A percentile compares a stretch with the other conserved stretches of the same genome.
Conservation (phyloP, 1,140 invertebrate genomes). For the Dreissena rostriformis region DNA sequence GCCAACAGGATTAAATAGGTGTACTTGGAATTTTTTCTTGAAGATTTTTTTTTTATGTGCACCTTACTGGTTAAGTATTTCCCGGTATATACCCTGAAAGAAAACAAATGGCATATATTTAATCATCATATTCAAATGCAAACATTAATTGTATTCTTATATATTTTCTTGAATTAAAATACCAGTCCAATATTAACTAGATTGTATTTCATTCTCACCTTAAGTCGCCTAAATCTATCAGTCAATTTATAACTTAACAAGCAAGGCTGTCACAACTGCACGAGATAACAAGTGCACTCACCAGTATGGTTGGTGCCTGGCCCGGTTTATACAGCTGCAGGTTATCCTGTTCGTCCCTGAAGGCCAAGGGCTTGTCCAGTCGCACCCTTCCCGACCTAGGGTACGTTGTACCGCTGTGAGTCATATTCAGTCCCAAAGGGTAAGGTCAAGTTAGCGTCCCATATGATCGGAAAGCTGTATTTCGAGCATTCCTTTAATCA, state of each 20-base stretch:
- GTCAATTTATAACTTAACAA: background rate
- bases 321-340: slow-evolving; percentile 30
- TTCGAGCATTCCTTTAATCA: too few relatives aligned
- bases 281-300: background rate
- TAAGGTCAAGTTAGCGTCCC: too few relatives aligned
- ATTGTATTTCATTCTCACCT: background rate
- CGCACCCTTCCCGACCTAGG: background rate
- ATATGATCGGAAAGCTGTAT: too few relatives aligned
- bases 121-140: background rate
- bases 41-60: too few relatives aligned
- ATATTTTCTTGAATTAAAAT: background rate
- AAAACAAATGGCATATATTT: background rate
- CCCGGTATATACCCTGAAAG: background rate
- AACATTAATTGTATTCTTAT: background rate
- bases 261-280: background rate
- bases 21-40: too few relatives aligned
- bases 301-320: slow-evolving; percentile 12
- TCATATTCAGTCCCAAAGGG: too few relatives aligned
- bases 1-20: too few relatives aligned
- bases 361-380: background rate
- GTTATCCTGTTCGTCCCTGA: slow-evolving; percentile 22
- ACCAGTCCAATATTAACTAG: background rate
- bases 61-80: background rate
- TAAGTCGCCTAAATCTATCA: background rate
- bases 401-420: too few relatives aligned